Conservation (phyloP, 2,888 invertebrate genomes). For the Bedellia somnulentella region DNA sequence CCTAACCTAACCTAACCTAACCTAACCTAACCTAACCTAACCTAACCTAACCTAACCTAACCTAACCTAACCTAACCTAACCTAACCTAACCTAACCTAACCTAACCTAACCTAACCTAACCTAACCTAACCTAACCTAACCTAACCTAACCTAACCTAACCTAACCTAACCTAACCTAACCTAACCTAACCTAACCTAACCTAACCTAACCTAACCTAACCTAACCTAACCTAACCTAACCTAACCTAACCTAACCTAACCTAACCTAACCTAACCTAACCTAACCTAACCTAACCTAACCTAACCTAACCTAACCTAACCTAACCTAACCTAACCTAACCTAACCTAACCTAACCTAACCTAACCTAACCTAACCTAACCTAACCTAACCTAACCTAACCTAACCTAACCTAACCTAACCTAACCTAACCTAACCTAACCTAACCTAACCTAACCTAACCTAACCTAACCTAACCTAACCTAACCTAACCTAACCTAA, state of each 20-base stretch:
- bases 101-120: constrained; percentile 7
- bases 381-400: constrained; percentile 4
- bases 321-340: constrained; percentile 5
- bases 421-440: constrained; percentile 7
- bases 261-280: constrained; percentile 5
- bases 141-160: constrained; percentile 7
- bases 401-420: constrained; percentile 4
- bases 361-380: constrained; percentile 4
- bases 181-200: constrained; percentile 8
- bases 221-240: constrained; percentile 8
- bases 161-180: constrained; percentile 8
- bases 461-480: constrained; percentile 6
- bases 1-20: constrained; percentile 8
- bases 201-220: constrained; percentile 8
- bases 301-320: constrained; percentile 3
- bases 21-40: constrained; percentile 8
- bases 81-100: constrained; percentile 8
- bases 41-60: constrained; percentile 8
- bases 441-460: constrained; percentile 7
- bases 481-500: constrained; percentile 1
- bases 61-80: constrained; percentile 9
- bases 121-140: constrained; percentile 7
- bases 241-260: constrained; percentile 7
- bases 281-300: constrained; percentile 7
- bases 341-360: constrained; percentile 4